These are phyloP conservation scores for Melanotaenia nigrans DNA, from an alignment of 2,797 vertebrate species.

Conservation along the genomic window DNA sequence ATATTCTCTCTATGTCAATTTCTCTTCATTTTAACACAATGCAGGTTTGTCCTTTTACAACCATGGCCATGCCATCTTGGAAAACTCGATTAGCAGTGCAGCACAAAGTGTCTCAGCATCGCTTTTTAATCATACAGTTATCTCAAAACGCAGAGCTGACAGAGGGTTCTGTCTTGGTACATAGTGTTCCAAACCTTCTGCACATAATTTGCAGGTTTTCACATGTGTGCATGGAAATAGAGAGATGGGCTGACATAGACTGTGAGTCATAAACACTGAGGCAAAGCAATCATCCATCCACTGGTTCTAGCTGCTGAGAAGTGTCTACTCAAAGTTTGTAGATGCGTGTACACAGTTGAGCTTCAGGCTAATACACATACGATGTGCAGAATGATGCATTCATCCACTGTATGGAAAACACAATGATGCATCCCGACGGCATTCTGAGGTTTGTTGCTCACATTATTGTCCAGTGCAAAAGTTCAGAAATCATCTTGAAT, in stretches of 20 bases:
- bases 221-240: conserved; percentile 16
- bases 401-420: neutral
- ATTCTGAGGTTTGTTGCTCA: neutral
- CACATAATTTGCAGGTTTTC: conserved; percentile 27
- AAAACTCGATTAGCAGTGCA: conserved; percentile 53
- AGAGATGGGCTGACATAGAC: conserved; percentile 4
- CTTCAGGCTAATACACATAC: conserved; percentile 3
- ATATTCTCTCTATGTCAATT: conserved; percentile 39
- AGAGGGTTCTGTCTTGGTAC: conserved; percentile 37
- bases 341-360: conserved; percentile 1
- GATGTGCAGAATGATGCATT: neutral
- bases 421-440: neutral
- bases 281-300: neutral
- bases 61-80: conserved; percentile 60
- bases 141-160: conserved; percentile 37
- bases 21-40: conserved; percentile 19
- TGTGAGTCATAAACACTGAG: conserved; percentile 16
- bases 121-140: conserved; percentile 53
- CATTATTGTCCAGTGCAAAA: neutral
- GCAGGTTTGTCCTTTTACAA: conserved; percentile 41
- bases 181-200: conserved; percentile 30
- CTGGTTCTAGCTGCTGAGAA: conserved; percentile 3
- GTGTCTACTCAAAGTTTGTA: conserved; percentile 6
- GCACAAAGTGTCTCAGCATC: conserved; percentile 38
- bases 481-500: neutral